phyloP scores from a whole-genome alignment of 2,113 vertebrate species.

The Mirounga angustirostris region DNA sequence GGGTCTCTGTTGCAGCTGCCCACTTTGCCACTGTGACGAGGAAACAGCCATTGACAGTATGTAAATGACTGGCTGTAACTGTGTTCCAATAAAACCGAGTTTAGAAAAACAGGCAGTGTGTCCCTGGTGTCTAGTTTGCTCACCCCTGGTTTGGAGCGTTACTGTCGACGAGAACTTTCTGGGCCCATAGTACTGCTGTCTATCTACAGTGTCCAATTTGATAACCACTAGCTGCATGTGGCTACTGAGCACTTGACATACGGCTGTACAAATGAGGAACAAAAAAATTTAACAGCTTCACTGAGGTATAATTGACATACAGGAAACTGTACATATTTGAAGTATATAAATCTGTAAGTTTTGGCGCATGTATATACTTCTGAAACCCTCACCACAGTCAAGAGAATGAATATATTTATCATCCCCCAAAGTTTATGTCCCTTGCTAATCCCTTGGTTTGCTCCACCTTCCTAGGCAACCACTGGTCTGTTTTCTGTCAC shows the following conservation, averaged over 20 bases:
- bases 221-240: background rate
- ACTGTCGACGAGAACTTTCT: background rate
- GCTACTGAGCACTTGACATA: background rate
- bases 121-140: background rate
- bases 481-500: background rate
- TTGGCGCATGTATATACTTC: background rate
- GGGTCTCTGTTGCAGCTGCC: background rate
- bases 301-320: background rate
- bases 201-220: background rate
- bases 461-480: conserved; percentile 1
- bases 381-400: background rate
- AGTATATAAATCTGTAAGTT: background rate
- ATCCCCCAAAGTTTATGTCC: background rate
- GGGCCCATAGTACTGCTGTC: background rate
- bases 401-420: background rate
- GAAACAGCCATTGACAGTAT: background rate
- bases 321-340: background rate
- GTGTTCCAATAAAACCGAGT: background rate
- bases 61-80: background rate
- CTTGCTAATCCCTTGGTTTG: background rate
- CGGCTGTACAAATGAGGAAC: background rate
- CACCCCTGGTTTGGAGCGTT: background rate
- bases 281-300: background rate
- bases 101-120: background rate
- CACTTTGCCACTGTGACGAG: background rate